Evolutionary conservation across 1,140 invertebrate species (phyloP).

Genomic region (Drosophila bipectinata): DNA sequence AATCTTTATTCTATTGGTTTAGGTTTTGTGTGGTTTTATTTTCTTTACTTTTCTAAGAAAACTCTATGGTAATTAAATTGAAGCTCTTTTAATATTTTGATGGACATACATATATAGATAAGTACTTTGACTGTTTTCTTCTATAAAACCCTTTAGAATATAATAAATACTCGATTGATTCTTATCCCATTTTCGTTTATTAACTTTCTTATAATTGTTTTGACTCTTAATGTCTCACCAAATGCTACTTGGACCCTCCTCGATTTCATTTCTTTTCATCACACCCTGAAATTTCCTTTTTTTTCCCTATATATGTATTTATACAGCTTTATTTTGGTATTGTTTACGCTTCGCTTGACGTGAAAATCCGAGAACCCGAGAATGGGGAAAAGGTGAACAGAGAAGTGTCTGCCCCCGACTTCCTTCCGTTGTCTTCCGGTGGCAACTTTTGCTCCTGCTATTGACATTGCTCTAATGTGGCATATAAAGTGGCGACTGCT

Average conservation of each 20-base stretch:
- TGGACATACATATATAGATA: too few relatives aligned
- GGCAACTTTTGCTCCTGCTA: slow-evolving; percentile 53
- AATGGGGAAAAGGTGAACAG: neutral
- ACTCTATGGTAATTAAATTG: too few relatives aligned
- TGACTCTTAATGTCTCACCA: slow-evolving; percentile 28
- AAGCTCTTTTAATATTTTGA: neutral
- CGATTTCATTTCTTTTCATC: neutral
- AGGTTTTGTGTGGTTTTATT: neutral
- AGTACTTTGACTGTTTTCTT: too few relatives aligned
- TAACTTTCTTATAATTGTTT: slow-evolving; percentile 44
- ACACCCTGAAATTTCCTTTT: slow-evolving; percentile 2
- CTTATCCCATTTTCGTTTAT: slow-evolving; percentile 20
- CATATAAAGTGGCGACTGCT: slow-evolving; percentile 45
- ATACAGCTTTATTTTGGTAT: slow-evolving; percentile 61
- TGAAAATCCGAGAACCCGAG: slow-evolving; percentile 18
- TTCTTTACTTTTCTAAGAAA: too few relatives aligned
- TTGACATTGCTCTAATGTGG: slow-evolving; percentile 60
- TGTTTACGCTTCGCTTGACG: slow-evolving; percentile 65
- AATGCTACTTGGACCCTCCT: slow-evolving; percentile 24
- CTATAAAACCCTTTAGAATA: neutral
- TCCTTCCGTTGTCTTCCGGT: slow-evolving; percentile 4
- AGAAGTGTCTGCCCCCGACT: slow-evolving; percentile 1
- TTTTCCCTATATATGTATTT: slow-evolving; percentile 53
- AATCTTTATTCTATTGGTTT: too few relatives aligned
- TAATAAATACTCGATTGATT: neutral